Conservation (phyloP, 2,888 invertebrate species). For the Scaptomyza caliginosa region DNA sequence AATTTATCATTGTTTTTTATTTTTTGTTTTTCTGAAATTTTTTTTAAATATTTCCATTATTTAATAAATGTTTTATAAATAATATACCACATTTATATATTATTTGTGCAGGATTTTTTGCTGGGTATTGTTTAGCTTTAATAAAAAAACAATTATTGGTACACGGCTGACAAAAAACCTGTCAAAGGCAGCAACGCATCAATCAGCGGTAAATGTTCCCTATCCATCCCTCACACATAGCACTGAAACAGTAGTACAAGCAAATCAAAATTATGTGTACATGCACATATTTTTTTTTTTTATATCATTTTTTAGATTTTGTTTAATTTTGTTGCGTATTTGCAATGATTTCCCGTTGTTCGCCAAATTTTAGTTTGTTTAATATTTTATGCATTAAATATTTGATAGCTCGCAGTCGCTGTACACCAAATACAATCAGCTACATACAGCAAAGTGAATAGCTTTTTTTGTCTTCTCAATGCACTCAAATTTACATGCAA, state of each 20-base stretch:
- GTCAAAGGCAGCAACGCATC: conserved; percentile 69
- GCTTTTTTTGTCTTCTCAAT: conserved; percentile 16
- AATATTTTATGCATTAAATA: conserved; percentile 72
- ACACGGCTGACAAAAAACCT: conserved; percentile 54
- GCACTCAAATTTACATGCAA: conserved; percentile 48
- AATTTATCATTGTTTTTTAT: conserved; percentile 23
- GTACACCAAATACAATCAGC: conserved; percentile 40
- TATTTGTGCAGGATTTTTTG: conserved; percentile 16
- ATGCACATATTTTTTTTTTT: background rate
- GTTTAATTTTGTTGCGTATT: conserved; percentile 48
- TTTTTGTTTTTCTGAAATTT: conserved; percentile 32
- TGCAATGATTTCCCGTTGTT: conserved; percentile 40
- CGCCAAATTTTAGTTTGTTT: conserved; percentile 63
- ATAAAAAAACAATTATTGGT: conserved; percentile 64
- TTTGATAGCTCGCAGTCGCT: conserved; percentile 50
- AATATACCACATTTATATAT: conserved; percentile 20
- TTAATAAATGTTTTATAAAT: conserved; percentile 37
- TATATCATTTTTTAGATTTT: conserved; percentile 38
- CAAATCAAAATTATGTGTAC: conserved; percentile 30
- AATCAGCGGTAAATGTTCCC: conserved; percentile 55
- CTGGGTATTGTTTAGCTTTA: conserved; percentile 49
- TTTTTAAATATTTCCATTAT: conserved; percentile 43
- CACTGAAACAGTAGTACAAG: conserved; percentile 30
- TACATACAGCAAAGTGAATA: conserved; percentile 54
- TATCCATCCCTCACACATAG: background rate